phyloP scores from a whole-genome alignment of 2,888 invertebrate genomes.

The Falcaria lacertinaria region DNA sequence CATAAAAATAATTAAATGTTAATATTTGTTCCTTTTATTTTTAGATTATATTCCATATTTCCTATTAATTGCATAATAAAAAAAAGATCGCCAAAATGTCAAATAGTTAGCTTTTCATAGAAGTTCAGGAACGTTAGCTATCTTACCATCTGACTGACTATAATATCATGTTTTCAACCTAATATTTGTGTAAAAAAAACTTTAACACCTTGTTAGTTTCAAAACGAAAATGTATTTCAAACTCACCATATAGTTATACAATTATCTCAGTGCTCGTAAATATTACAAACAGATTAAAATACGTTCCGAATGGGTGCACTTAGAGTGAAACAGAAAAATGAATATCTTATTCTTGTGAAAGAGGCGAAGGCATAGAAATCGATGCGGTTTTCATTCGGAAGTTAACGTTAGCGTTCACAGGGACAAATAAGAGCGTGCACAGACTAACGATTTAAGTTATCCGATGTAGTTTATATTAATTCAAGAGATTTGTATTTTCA shows the following conservation, averaged over 20 bases:
- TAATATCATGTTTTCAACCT: too few relatives aligned
- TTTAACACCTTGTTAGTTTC: background rate
- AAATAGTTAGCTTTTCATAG: too few relatives aligned
- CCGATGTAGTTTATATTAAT: background rate
- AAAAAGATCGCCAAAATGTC: too few relatives aligned
- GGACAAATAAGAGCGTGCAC: slow-evolving; percentile 24
- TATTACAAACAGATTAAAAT: slow-evolving; percentile 20
- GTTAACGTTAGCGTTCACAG: slow-evolving; percentile 26
- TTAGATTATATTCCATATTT: too few relatives aligned
- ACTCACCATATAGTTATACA: slow-evolving; percentile 14
- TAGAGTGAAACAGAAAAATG: background rate
- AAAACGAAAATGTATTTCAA: slow-evolving; percentile 20
- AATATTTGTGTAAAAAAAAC: background rate
- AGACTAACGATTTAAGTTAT: slow-evolving; percentile 13
- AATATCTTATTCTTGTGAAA: slow-evolving; percentile 4
- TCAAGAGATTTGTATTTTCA: background rate
- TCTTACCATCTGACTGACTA: too few relatives aligned
- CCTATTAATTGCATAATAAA: too few relatives aligned
- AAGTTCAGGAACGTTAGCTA: too few relatives aligned
- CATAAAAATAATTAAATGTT: too few relatives aligned
- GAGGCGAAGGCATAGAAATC: slow-evolving; percentile 25
- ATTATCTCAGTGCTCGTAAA: slow-evolving; percentile 9
- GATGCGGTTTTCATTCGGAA: slow-evolving; percentile 37
- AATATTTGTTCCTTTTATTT: too few relatives aligned
- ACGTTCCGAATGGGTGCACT: slow-evolving; percentile 23